A percentile compares a stretch with the other conserved stretches of the same genome.
Evolutionary conservation across 2,113 vertebrate genomes (phyloP).

Genomic region (Vidua macroura): DNA sequence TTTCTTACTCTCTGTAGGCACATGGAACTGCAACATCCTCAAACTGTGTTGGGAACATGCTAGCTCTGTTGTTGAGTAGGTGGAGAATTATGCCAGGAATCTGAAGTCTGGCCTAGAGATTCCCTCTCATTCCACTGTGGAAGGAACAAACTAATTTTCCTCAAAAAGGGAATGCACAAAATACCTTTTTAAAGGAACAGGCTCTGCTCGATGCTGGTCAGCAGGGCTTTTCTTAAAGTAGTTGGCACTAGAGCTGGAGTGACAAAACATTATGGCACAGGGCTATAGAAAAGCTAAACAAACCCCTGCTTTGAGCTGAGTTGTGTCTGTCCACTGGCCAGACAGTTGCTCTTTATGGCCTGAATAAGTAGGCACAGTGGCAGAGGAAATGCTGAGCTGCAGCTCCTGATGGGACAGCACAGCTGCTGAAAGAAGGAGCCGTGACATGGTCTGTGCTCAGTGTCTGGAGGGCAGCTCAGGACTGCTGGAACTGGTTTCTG

Average conservation of each 20-base stretch:
- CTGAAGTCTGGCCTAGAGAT: not conserved
- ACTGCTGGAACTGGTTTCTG: not conserved
- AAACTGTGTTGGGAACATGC: not conserved
- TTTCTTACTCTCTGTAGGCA: not conserved
- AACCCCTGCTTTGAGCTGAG: not conserved
- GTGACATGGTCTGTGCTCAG: not conserved
- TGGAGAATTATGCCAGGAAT: conserved; percentile 38
- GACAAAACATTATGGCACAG: not conserved
- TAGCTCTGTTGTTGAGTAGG: not conserved
- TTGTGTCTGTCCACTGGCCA: not conserved
- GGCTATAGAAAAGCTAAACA: not conserved
- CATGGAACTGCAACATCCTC: not conserved
- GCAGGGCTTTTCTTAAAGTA: not conserved
- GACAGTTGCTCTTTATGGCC: not conserved
- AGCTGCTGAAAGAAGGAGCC: not conserved
- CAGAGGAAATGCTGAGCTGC: not conserved
- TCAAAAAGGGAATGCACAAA: not conserved
- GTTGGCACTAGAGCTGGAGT: not conserved
- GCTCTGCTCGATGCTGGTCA: not conserved
- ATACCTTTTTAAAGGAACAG: not conserved
- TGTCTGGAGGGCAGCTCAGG: not conserved
- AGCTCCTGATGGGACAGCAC: not conserved
- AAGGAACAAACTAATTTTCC: not conserved
- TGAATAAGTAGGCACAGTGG: not conserved
- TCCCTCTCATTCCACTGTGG: not conserved